Evolutionary conservation across 1,140 invertebrate species (phyloP), one percentile per base, ranked within the genome.

Genomic region (Bombus fervidus): DNA sequence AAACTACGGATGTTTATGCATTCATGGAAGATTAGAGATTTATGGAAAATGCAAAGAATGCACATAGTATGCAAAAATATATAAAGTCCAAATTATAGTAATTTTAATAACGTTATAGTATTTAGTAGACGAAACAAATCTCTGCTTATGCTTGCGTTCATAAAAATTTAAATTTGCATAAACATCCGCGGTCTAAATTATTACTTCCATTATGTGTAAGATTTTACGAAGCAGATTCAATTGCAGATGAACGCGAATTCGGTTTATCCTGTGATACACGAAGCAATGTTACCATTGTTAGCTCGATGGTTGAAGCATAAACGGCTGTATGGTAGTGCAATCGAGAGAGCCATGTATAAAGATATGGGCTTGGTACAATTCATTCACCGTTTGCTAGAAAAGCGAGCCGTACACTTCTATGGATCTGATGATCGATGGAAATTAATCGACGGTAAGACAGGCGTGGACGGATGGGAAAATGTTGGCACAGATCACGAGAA

Each of bases 351-450:
- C 1, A 88, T 96, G 31, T 96, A 96, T 88, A 95, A 95, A 90
- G 93, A 96, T 34, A 96, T 96, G 95, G 93, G 93, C 2, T 92
- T 97, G 34, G 89, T 95, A 10, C 93, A 96, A 37, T 95, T 96
- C 9, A 95, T 96, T 37, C 95, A 96, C 80, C 94, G 96, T 37
- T 91, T 97, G 47, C 86, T 97, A 47, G 95, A 95, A 41, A 96
- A 96, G 80, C 91, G 96, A 34, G 96, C 96, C 0, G 92, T 96
- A 0, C 92, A 93, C 2, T 97, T 97, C 83, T 94, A 96, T 85
- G 95, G 94, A 0, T 71, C 91, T 2, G 78, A 92, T 6, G 96
- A 97, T 91, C 91, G 90, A 43, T 96, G 96, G 90, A 91, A 94
- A 62, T 90, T 97, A 15, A 84, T 96, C 1, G 94, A 95, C 77